Conservation (phyloP, 2,113 vertebrate genomes). For the Seriola aureovittata region DNA sequence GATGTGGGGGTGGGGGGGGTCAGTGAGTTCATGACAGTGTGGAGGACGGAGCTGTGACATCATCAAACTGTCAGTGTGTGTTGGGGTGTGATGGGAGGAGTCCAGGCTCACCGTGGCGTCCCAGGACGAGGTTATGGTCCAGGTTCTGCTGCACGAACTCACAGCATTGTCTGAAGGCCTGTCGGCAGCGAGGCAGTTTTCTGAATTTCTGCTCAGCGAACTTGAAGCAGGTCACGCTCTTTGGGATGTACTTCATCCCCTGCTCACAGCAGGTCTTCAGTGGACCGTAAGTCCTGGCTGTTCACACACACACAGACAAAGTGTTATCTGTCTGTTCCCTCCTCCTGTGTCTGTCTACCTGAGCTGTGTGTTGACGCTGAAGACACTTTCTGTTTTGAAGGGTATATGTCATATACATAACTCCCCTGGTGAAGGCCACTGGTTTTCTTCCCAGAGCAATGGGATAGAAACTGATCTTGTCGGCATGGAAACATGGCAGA, state of each 20-base stretch:
- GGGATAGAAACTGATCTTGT: too few relatives aligned
- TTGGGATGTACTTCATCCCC: constrained; percentile 77
- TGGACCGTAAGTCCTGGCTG: accelerated
- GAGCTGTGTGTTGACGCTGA: too few relatives aligned
- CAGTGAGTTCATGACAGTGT: too few relatives aligned
- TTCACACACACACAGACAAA: not conserved
- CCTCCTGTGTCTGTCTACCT: too few relatives aligned
- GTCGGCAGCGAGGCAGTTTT: not conserved
- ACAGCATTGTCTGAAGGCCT: constrained; percentile 86
- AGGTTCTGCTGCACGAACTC: constrained; percentile 51
- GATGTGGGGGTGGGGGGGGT: too few relatives aligned
- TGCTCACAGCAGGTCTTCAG: constrained; percentile 74
- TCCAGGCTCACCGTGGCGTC: constrained; percentile 85
- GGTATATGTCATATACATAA: too few relatives aligned
- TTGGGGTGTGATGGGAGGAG: not conserved
- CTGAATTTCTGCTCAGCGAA: constrained; percentile 34
- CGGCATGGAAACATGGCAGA: too few relatives aligned
- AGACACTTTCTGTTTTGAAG: too few relatives aligned
- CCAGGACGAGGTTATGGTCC: constrained; percentile 59
- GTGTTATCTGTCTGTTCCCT: not conserved
- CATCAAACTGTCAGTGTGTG: not conserved
- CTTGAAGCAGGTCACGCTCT: constrained; percentile 74
- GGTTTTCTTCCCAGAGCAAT: too few relatives aligned
- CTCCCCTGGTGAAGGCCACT: too few relatives aligned
- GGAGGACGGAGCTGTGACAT: too few relatives aligned